phyloP scores from a whole-genome alignment of 2,113 vertebrate species.

The Bettongia penicillata region DNA sequence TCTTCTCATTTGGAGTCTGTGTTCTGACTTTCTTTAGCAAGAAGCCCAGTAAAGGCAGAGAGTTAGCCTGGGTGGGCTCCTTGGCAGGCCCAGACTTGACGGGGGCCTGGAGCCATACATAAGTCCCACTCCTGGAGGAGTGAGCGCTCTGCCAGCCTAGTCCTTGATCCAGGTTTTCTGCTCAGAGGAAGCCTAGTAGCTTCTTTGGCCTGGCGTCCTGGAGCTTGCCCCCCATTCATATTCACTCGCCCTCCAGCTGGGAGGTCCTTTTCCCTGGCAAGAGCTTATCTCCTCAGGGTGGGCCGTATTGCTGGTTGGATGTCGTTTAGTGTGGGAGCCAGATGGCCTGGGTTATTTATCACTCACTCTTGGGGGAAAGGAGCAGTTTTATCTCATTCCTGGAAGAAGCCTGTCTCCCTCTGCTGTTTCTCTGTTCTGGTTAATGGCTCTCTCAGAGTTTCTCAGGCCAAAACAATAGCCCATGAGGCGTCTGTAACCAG shows the following conservation, averaged over 20 bases:
- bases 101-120: not conserved
- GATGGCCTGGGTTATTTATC: not conserved
- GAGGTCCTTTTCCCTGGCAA: not conserved
- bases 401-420: not conserved
- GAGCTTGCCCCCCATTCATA: not conserved
- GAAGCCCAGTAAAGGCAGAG: not conserved
- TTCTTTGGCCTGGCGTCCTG: not conserved
- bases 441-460: not conserved
- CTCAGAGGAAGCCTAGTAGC: not conserved
- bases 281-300: not conserved
- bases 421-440: not conserved
- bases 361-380: not conserved
- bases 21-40: not conserved
- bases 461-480: not conserved
- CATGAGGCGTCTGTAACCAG: not conserved
- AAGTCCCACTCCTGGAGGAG: not conserved
- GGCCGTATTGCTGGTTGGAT: not conserved
- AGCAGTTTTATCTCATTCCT: not conserved
- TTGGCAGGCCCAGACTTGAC: not conserved
- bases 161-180: no score
- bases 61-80: not conserved
- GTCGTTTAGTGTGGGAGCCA: not conserved
- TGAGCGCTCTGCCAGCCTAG: not conserved
- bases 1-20: not conserved
- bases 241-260: not conserved